Evolutionary conservation across 2,888 invertebrate species (phyloP).

Genomic region (Pollenia labialis): DNA sequence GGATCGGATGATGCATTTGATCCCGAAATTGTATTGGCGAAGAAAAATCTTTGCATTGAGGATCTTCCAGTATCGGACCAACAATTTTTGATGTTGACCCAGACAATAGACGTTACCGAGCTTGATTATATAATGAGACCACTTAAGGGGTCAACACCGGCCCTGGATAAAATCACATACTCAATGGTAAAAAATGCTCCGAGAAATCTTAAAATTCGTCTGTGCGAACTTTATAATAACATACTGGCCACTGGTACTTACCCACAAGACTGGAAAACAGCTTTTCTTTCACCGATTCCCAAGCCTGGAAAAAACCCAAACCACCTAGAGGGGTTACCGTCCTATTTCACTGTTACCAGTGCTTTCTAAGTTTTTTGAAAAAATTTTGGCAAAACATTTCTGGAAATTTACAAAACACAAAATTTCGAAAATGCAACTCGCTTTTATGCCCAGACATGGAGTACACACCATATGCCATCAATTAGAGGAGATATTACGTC

Average conservation of each 20-base stretch:
- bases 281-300: constrained; percentile 9
- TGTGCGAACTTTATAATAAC: not conserved
- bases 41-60: not conserved
- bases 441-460: constrained; percentile 24
- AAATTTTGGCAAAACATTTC: constrained; percentile 26
- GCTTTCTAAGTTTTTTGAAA: constrained; percentile 32
- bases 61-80: not conserved
- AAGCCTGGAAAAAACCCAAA: not conserved
- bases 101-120: too few relatives aligned
- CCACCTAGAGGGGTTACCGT: not conserved
- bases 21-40: not conserved
- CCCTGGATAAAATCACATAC: too few relatives aligned
- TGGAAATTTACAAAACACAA: not conserved
- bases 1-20: constrained; percentile 17
- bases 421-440: constrained; percentile 28
- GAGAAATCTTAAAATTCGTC: too few relatives aligned
- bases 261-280: constrained; percentile 42
- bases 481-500: not conserved
- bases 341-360: not conserved
- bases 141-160: too few relatives aligned
- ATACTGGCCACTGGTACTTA: not conserved
- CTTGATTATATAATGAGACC: too few relatives aligned
- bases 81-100: too few relatives aligned
- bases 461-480: constrained; percentile 42
- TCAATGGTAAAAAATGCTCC: too few relatives aligned